These are phyloP conservation scores for Platygyra sinensis DNA, from an alignment of 64 coral and sea anemone genomes.

Conservation along the genomic window DNA sequence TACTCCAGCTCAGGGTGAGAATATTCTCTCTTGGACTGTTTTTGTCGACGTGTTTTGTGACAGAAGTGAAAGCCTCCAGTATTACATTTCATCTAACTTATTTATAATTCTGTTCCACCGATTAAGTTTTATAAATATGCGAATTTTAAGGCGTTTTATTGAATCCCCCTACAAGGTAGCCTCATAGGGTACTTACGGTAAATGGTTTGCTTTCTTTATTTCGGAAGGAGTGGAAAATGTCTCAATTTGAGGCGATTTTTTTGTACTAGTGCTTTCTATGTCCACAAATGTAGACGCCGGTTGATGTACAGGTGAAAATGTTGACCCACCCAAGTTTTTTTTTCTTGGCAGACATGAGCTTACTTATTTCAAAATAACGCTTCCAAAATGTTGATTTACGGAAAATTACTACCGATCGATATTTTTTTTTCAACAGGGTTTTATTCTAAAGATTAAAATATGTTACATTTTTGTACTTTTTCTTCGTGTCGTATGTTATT, in stretches of 20 bases:
- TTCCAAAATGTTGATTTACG: neutral
- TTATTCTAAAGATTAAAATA: neutral
- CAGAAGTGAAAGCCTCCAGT: neutral
- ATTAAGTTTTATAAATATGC: slow-evolving; percentile 29
- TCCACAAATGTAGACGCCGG: neutral
- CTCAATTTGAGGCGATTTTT: slow-evolving; percentile 8
- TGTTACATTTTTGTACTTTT: neutral
- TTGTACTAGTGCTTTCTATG: neutral
- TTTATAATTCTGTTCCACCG: slow-evolving; percentile 22
- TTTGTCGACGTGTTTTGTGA: neutral
- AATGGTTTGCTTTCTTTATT: slow-evolving; percentile 11
- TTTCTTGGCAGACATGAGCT: slow-evolving; percentile 16
- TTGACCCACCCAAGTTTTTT: slow-evolving; percentile 18
- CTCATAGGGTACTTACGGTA: neutral
- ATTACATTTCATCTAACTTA: slow-evolving; percentile 27
- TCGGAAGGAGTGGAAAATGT: neutral
- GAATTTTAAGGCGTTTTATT: slow-evolving; percentile 37
- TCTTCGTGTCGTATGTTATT: neutral
- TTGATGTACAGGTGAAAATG: slow-evolving; percentile 21
- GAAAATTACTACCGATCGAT: neutral
- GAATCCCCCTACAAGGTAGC: neutral
- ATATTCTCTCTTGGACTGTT: neutral
- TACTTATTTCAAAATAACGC: neutral
- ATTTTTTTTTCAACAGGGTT: neutral
- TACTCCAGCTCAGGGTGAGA: neutral